Base-by-base conservation (phyloP, 1,140 invertebrate genomes). In the Dendrolimus punctatus region DNA sequence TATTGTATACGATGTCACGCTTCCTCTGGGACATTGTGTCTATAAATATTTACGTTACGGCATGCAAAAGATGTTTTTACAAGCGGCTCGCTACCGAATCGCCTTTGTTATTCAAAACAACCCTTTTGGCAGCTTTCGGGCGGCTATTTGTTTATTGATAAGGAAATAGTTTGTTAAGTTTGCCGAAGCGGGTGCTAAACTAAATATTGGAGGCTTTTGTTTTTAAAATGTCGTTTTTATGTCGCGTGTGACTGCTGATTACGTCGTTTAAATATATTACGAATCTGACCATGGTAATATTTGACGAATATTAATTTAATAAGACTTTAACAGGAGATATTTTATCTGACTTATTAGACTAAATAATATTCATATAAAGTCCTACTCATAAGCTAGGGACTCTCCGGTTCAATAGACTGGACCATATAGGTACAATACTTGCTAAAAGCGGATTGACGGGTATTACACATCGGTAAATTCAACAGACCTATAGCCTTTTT, bases 11-110 rank as follows among this genome's bases (percentile, higher is more conserved):
- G 57, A 60, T 62, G 74, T 72, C 76, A 79, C 73, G 76, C 73
- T 75, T 80, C 76, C 73, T 73, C 66, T 62, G 51, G 59, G 56
- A 71, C 67, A 73, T 82, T 78, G 69, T 74, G 44, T 46, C 51
- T 49, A 79, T 80, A 80, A 85, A 84, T 85, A 85, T 85, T 85
- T 82, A 85, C 74, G 73, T 73, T 78, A 58, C 69, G 52, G 58
- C 57, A 84, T 84, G 82, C 82, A 85, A 85, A 85, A 84, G 60
- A 79, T 68, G 63, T 85, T 85, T 83, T 81, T 82, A 71, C 62
- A 68, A 69, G 58, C 57, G 46, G 23, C 23, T 42, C 46, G 70
- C 82, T 85, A 85, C 82, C 64, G 80, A 75, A 78, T 82, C 67
- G 68, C 54, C 67, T 71, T 76, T 81, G 79, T 82, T 85, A 80